phyloP scores from a whole-genome alignment of 2,888 invertebrate species.

The Galeopsomyia nigrocyanea region DNA sequence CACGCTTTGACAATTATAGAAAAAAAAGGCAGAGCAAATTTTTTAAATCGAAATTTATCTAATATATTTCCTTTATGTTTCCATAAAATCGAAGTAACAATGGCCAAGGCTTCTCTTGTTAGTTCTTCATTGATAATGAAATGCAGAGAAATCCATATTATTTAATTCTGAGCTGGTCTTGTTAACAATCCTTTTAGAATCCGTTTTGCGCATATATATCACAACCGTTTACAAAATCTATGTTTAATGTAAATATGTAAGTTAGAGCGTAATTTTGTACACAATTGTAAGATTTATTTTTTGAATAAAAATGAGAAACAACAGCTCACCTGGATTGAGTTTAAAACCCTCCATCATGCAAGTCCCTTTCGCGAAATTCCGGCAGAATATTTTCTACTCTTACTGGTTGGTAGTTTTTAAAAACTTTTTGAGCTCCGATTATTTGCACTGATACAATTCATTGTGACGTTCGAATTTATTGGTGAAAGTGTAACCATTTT shows the following conservation, averaged over 20 bases:
- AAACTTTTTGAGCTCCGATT: conserved; percentile 49
- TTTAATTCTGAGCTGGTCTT: conserved; percentile 82
- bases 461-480: conserved; percentile 28
- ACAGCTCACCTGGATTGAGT: conserved; percentile 74
- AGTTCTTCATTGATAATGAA: conserved; percentile 75
- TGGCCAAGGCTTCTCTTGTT: conserved; percentile 72
- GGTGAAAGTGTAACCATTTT: conserved; percentile 23
- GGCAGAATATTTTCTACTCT: conserved; percentile 76
- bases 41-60: not conserved
- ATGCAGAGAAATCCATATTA: conserved; percentile 80
- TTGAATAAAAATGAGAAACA: not conserved
- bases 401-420: too few species aligned
- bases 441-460: conserved; percentile 30
- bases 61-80: conserved; percentile 46
- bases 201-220: conserved; percentile 76
- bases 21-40: too few species aligned
- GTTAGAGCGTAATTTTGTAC: not conserved
- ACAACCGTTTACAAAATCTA: conserved; percentile 77
- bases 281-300: not conserved
- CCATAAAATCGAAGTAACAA: conserved; percentile 68
- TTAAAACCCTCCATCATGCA: conserved; percentile 85
- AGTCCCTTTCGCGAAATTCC: conserved; percentile 80
- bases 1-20: too few species aligned
- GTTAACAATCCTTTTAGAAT: conserved; percentile 78
- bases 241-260: not conserved